A percentile compares a stretch with the other conserved stretches of the same genome.
Conservation (phyloP, 2,888 invertebrate genomes). For the Andricus curvator region DNA sequence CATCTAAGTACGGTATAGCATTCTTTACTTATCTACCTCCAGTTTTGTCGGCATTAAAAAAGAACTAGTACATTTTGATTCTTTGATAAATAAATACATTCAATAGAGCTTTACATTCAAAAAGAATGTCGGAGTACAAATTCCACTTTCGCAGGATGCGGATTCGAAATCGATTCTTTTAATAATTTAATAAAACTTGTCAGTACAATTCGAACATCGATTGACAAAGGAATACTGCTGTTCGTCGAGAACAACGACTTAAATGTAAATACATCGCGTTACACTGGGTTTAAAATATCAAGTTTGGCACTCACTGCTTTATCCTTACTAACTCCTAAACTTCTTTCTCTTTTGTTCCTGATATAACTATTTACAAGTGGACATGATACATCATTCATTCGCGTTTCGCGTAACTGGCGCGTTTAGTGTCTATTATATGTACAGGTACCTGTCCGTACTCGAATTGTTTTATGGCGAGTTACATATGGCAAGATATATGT, state of each 20-base stretch:
- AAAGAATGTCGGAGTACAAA: not conserved
- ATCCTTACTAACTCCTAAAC: conserved; percentile 39
- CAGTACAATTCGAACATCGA: conserved; percentile 73
- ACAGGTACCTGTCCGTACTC: conserved; percentile 38
- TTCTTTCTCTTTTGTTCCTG: conserved; percentile 49
- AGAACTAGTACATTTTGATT: conserved; percentile 12
- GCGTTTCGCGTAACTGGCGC: conserved; percentile 47
- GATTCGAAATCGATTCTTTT: conserved; percentile 47
- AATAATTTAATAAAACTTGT: conserved; percentile 75
- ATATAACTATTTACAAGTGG: conserved; percentile 29
- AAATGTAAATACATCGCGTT: conserved; percentile 66
- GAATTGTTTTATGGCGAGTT: conserved; percentile 52
- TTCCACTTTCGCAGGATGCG: conserved; percentile 36
- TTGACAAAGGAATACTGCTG: conserved; percentile 74
- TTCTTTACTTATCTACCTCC: not conserved
- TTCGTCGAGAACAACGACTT: conserved; percentile 69
- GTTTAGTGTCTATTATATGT: conserved; percentile 43
- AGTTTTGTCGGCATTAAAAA: not conserved
- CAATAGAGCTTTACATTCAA: not conserved
- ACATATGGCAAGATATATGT: conserved; percentile 65
- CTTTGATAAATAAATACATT: conserved; percentile 7
- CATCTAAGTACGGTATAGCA: not conserved
- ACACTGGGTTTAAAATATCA: conserved; percentile 69
- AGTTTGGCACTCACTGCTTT: conserved; percentile 75
- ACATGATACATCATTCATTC: conserved; percentile 40